These are phyloP conservation scores for Prolemur simus DNA, from an alignment of 2,113 vertebrate species.

Conservation along the genomic window DNA sequence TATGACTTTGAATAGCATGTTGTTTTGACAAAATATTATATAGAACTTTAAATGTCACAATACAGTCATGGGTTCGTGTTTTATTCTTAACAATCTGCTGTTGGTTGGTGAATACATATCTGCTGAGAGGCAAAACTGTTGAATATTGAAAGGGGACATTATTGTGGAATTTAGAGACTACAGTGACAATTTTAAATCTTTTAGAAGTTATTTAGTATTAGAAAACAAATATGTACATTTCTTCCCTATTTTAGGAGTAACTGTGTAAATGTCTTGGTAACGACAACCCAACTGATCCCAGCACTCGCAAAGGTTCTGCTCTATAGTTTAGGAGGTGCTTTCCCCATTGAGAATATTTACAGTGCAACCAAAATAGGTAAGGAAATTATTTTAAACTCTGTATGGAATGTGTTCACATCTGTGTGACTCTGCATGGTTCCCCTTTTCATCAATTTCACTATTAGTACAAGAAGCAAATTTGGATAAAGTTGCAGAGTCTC, in stretches of 20 bases:
- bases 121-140: not conserved
- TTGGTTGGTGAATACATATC: not conserved
- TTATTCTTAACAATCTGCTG: not conserved
- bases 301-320: constrained; percentile 90
- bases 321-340: constrained; percentile 89
- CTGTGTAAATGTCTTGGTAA: constrained; percentile 89
- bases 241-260: constrained; percentile 85
- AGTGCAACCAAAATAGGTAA: constrained; percentile 92
- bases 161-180: not conserved
- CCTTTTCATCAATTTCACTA: not conserved
- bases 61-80: not conserved
- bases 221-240: constrained; percentile 38
- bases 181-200: not conserved
- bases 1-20: not conserved
- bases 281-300: constrained; percentile 89
- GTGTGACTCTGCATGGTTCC: not conserved
- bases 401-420: not conserved
- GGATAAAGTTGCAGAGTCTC: not conserved
- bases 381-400: constrained; percentile 47
- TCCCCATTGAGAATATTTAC: constrained; percentile 91
- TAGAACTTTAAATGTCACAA: not conserved
- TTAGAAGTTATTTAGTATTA: not conserved
- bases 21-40: not conserved
- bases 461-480: not conserved
- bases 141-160: not conserved